Evolutionary conservation across 2,888 invertebrate species (phyloP).

Genomic region (Mesodorylaimus sp.): DNA sequence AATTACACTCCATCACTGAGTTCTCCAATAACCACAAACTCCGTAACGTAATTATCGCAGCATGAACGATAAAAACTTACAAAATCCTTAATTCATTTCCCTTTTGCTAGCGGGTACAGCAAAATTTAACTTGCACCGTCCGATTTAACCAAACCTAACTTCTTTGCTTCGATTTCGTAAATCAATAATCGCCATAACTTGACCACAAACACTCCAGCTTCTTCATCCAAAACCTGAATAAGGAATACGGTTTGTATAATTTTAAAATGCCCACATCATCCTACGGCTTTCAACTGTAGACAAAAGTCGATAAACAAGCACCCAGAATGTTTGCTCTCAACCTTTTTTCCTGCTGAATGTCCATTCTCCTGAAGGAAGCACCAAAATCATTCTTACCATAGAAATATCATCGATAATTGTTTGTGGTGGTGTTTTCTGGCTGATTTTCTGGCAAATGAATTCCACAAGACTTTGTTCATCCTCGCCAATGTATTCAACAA

Average conservation of each 20-base stretch:
- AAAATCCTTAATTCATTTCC: too few species aligned
- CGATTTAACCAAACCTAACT: constrained; percentile 62
- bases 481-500: constrained; percentile 96
- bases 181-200: constrained; percentile 99
- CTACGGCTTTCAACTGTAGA: neutral
- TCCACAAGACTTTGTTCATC: constrained; percentile 95
- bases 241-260: constrained; percentile 14
- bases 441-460: constrained; percentile 94
- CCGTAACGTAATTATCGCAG: too few species aligned
- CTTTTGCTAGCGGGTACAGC: too few species aligned
- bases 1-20: too few species aligned
- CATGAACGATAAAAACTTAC: too few species aligned
- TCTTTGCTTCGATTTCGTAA: constrained; percentile 97
- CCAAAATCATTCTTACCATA: too few species aligned
- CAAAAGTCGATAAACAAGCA: neutral
- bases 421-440: constrained; percentile 76
- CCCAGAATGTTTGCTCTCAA: neutral
- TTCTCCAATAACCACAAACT: too few species aligned
- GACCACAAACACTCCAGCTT: constrained; percentile 97
- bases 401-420: constrained; percentile 92
- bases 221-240: constrained; percentile 84
- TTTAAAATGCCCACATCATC: neutral
- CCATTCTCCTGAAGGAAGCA: too few species aligned
- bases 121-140: too few species aligned
- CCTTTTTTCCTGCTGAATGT: too few species aligned